Conservation (phyloP, 1,140 invertebrate species). For the Lucilia sericata region DNA sequence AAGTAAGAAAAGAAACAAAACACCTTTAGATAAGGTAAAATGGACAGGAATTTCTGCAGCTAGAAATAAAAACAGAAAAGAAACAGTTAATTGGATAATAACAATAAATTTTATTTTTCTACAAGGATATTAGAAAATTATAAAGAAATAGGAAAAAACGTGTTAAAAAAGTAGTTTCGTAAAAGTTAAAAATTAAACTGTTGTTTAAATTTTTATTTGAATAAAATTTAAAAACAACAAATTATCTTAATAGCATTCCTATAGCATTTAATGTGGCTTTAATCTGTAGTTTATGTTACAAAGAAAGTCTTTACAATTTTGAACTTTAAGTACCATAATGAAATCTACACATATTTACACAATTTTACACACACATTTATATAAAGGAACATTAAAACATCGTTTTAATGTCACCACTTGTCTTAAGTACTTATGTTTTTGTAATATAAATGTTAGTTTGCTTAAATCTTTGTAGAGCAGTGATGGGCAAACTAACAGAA, state of each 20-base stretch:
- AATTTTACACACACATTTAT: neutral
- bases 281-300: slow-evolving; percentile 10
- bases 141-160: too few species aligned
- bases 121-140: neutral
- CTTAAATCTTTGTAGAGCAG: neutral
- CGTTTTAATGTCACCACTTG: slow-evolving; percentile 26
- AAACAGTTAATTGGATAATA: neutral
- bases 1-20: too few species aligned
- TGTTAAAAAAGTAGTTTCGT: too few species aligned
- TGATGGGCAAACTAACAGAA: too few species aligned
- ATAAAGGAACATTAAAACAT: neutral
- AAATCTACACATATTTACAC: neutral
- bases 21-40: too few species aligned
- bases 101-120: neutral
- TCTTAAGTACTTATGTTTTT: slow-evolving; percentile 25
- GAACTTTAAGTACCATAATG: neutral
- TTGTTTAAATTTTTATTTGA: too few species aligned
- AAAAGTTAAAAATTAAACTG: neutral
- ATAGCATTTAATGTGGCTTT: neutral
- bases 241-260: neutral
- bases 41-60: too few species aligned
- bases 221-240: neutral
- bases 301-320: neutral
- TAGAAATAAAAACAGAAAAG: too few species aligned
- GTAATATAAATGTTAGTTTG: slow-evolving; percentile 12